phyloP scores from a whole-genome alignment of 53 echinoderm and acorn worm species.

The Patiria pectinifera region DNA sequence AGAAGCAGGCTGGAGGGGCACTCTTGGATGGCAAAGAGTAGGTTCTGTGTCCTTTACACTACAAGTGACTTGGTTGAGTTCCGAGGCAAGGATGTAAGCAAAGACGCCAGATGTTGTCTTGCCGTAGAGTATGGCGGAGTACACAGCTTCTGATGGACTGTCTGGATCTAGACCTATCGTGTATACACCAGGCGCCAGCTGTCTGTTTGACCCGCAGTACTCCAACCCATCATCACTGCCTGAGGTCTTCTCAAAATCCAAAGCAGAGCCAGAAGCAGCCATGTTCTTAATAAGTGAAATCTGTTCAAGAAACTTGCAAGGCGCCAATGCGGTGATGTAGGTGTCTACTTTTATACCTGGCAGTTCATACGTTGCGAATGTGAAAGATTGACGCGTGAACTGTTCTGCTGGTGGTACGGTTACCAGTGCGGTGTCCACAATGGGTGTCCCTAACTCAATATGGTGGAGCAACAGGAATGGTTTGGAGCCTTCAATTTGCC shows the following conservation, averaged over 20 bases:
- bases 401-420: conserved; percentile 67
- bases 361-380: conserved; percentile 35
- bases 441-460: conserved; percentile 4
- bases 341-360: neutral
- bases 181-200: neutral
- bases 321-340: conserved; percentile 12
- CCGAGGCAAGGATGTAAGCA: conserved; percentile 66
- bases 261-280: neutral
- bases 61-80: conserved; percentile 67
- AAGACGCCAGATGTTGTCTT: conserved; percentile 11
- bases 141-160: conserved; percentile 16
- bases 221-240: neutral
- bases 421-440: conserved; percentile 52
- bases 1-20: neutral
- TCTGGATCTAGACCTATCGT: neutral
- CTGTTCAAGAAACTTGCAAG: neutral
- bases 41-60: neutral
- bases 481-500: conserved; percentile 10
- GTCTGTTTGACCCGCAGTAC: neutral
- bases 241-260: neutral
- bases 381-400: conserved; percentile 51
- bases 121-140: conserved; percentile 71
- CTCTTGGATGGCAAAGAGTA: neutral
- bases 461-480: conserved; percentile 42
- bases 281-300: neutral